Percentiles rank a stretch among this genome's conserved stretches.
phyloP scores from a whole-genome alignment of 2,888 invertebrate genomes.

The Macrosiphum euphorbiae region DNA sequence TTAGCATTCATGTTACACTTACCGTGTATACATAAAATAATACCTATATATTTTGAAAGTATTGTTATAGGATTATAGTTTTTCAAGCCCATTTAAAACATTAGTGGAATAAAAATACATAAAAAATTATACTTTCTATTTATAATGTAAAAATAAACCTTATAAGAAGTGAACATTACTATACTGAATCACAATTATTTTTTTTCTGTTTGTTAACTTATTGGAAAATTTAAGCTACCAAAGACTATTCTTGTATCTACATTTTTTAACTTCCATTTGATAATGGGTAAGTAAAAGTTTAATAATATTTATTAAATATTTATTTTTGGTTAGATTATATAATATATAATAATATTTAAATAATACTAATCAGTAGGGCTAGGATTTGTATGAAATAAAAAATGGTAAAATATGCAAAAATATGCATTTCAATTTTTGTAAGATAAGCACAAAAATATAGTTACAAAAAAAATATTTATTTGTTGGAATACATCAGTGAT shows the following conservation, averaged over 20 bases:
- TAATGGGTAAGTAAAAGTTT: neutral
- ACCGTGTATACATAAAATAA: neutral
- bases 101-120: neutral
- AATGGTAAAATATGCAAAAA: no score
- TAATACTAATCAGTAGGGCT: neutral
- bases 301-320: neutral
- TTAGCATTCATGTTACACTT: neutral
- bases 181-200: neutral
- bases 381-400: no score
- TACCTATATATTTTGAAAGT: neutral
- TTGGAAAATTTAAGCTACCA: neutral
- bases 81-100: neutral
- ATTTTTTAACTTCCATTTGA: neutral
- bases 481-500: no score
- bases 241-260: neutral
- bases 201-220: neutral
- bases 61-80: neutral
- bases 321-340: neutral
- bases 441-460: no score
- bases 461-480: no score
- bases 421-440: no score
- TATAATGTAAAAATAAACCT: neutral
- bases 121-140: neutral
- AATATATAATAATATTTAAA: neutral
- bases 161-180: neutral